Conservation (phyloP, 2,888 invertebrate species). For the Gasteruption jaculator region DNA sequence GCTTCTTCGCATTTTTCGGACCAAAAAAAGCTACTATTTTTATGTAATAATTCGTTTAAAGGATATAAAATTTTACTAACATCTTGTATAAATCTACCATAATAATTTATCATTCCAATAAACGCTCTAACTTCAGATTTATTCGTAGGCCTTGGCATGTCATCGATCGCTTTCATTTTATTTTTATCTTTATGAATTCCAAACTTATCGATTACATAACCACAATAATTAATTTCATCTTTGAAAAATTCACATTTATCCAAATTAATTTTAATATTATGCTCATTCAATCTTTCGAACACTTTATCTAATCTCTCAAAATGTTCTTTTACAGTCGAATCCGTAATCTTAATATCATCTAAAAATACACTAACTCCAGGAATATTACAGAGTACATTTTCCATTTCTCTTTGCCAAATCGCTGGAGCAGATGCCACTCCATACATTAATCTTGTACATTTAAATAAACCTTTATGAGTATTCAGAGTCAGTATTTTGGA, state of each 20-base stretch:
- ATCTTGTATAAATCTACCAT: conserved; percentile 14
- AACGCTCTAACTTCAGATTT: conserved; percentile 14
- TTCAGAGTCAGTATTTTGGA: conserved; percentile 13
- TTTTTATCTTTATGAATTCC: conserved; percentile 14
- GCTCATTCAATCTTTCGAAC: conserved; percentile 1
- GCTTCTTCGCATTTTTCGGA: conserved; percentile 29
- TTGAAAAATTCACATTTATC: conserved; percentile 15
- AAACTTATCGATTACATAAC: conserved; percentile 14
- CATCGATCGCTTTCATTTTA: conserved; percentile 21
- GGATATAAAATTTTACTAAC: conserved; percentile 11
- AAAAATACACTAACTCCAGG: conserved; percentile 30
- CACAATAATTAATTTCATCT: conserved; percentile 14
- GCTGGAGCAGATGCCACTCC: conserved; percentile 40
- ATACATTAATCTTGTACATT: conserved; percentile 28
- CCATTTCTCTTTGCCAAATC: conserved; percentile 36
- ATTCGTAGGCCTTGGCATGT: conserved; percentile 23
- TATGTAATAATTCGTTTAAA: conserved; percentile 13
- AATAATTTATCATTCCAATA: conserved; percentile 17
- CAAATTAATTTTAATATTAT: conserved; percentile 8
- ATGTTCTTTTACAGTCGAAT: conserved; percentile 7
- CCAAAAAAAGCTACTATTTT: conserved; percentile 25
- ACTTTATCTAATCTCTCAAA: conserved; percentile 7
- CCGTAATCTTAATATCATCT: conserved; percentile 26
- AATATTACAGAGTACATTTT: conserved; percentile 29
- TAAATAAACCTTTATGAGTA: conserved; percentile 13